phyloP scores from a whole-genome alignment of 2,113 vertebrate genomes.

The Notothenia rossii region DNA sequence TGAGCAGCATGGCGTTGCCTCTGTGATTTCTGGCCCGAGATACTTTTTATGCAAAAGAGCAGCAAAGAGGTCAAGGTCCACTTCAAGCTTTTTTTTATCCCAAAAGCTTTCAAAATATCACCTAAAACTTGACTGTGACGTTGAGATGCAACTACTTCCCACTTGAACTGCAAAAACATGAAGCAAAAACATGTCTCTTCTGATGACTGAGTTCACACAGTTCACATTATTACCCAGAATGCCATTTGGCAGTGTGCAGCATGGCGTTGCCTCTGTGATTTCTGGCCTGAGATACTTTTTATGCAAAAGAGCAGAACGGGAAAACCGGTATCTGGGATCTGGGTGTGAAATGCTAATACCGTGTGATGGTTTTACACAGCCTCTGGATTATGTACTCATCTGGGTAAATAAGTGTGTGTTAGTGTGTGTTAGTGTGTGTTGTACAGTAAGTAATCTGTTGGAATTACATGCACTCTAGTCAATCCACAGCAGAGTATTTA shows the following conservation, averaged over 20 bases:
- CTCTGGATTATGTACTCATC: conserved; percentile 25
- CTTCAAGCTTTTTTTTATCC: too few species aligned
- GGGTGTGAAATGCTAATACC: conserved; percentile 38
- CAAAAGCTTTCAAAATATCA: too few species aligned
- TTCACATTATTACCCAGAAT: conserved; percentile 44
- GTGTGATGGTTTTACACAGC: conserved; percentile 24
- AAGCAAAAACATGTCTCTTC: background rate
- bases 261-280: background rate
- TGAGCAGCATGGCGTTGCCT: background rate
- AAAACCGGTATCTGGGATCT: background rate
- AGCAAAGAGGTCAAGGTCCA: too few species aligned
- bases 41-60: conserved; percentile 3
- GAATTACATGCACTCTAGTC: conserved; percentile 22
- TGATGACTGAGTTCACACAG: background rate
- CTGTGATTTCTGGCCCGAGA: background rate
- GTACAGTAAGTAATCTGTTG: conserved; percentile 27
- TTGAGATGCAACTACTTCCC: background rate
- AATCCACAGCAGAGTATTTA: background rate
- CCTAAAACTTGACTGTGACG: background rate
- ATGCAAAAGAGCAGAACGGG: background rate
- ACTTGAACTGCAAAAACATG: background rate
- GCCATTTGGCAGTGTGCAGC: conserved; percentile 20
- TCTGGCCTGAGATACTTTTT: background rate
- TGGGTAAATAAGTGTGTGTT: background rate
- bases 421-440: conserved; percentile 5